These are phyloP conservation scores for Ceratoteleas bidentatus DNA, from an alignment of 1,140 invertebrate species.

Conservation along the genomic window DNA sequence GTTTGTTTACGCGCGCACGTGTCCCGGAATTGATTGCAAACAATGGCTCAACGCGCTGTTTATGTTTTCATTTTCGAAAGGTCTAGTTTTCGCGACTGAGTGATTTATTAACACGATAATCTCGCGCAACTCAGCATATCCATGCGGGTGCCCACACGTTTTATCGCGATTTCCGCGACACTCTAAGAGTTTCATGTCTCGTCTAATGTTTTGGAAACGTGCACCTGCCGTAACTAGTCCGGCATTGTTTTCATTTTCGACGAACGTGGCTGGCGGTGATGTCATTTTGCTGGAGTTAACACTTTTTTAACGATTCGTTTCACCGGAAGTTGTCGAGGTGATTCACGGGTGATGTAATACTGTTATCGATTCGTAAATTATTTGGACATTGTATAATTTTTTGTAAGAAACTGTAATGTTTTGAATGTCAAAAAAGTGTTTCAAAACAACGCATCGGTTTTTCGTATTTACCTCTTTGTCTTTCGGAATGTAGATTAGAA, in stretches of 20 bases:
- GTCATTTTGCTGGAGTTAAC: too few relatives aligned
- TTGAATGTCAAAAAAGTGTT: too few relatives aligned
- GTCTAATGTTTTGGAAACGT: conserved; percentile 42
- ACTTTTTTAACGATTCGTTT: too few relatives aligned
- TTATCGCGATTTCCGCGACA: conserved; percentile 25
- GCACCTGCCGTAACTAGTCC: neutral
- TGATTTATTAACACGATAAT: conserved; percentile 49
- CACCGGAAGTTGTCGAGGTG: too few relatives aligned
- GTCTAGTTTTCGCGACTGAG: conserved; percentile 15
- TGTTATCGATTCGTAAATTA: too few relatives aligned
- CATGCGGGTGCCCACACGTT: conserved; percentile 30
- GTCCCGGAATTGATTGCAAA: conserved; percentile 34
- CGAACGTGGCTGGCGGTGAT: too few relatives aligned
- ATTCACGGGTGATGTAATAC: too few relatives aligned
- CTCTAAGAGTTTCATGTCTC: conserved; percentile 8
- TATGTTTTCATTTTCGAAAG: conserved; percentile 46
- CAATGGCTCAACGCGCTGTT: conserved; percentile 23
- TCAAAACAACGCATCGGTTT: too few relatives aligned
- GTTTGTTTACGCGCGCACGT: conserved; percentile 28
- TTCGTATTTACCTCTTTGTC: too few relatives aligned
- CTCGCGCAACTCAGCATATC: conserved; percentile 14
- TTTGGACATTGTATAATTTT: too few relatives aligned
- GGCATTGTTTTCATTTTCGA: conserved; percentile 1
- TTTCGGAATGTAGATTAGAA: too few relatives aligned
- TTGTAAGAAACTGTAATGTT: too few relatives aligned